Evolutionary conservation across 2,888 invertebrate species (phyloP), one percentile per base, ranked within the genome.

Genomic region (Hypena proboscidalis): DNA sequence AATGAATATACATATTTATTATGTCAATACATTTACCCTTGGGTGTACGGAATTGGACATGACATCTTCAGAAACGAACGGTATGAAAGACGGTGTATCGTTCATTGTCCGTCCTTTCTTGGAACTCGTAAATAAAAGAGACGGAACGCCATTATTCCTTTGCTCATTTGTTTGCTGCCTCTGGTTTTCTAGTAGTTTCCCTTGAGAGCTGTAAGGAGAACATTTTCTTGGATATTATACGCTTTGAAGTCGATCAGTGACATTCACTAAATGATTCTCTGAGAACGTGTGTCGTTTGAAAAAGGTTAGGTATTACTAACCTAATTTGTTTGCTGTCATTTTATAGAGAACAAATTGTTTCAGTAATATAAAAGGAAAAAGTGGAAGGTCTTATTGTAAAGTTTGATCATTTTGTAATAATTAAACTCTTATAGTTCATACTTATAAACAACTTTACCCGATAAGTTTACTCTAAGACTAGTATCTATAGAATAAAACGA

Each of bases 31-130:
- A 25, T 30, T 43, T 30, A 21, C 31, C 25, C 22, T 10, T 17
- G 23, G 17, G 26, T 42, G 52, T 51, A 43, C 35, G 41, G 29
- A 38, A 59, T 59, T 55, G 37, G 25, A 38, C 48, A 42, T 51
- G 65, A 60, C 62, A 60, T 41, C 40, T 38, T 36, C 62, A 62
- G 59, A 40, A 21, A 49, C 57, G 36, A 40, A 33, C 3, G 35
- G 33, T 46, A 60, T 56, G 47, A 52, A 39, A 50, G 52, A 48
- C 57, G 43, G 46, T 27, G 26, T 37, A 27, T 35, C 32, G 39
- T 41, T 44, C 47, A 57, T 61, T 50, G 50, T 56, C 34, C 36
- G 44, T 38, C 52, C 44, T 47, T 53, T 50, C 50, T 44, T 19
- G 29, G 29, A 17, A 19, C 25, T 17, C 11, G 26, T 50, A 47